Conservation (phyloP, 2,888 invertebrate genomes). For the Bimastos eiseni region DNA sequence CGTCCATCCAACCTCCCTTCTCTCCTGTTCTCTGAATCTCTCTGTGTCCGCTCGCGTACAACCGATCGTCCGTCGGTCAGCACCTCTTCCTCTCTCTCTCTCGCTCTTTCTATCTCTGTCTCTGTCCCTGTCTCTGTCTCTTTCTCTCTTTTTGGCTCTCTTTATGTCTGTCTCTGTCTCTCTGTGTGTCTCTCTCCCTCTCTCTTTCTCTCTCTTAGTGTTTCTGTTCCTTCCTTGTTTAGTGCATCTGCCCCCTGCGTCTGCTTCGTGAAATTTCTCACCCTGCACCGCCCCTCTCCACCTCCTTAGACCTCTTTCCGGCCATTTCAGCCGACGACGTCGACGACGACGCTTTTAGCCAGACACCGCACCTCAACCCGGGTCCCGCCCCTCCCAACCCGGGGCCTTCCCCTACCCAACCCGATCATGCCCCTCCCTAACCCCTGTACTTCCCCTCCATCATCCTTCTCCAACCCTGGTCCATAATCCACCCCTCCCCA, state of each 20-base stretch:
- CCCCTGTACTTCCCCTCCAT: too few species aligned
- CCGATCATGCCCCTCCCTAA: too few species aligned
- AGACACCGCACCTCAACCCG: neutral
- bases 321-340: neutral
- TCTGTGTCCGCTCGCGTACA: too few species aligned
- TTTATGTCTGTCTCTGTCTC: neutral
- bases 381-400: neutral
- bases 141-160: too few species aligned
- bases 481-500: too few species aligned
- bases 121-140: too few species aligned
- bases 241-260: neutral
- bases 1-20: too few species aligned
- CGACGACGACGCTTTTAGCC: neutral
- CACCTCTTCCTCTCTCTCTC: neutral
- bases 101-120: neutral
- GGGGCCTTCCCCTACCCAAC: too few species aligned
- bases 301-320: neutral
- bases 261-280: neutral
- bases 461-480: too few species aligned
- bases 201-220: neutral
- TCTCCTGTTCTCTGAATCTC: neutral
- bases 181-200: neutral
- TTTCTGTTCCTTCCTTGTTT: neutral
- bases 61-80: neutral
- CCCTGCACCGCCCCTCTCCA: neutral